Evolutionary conservation across 2,888 invertebrate genomes (phyloP).

Genomic region (Uloborus plumipes): DNA sequence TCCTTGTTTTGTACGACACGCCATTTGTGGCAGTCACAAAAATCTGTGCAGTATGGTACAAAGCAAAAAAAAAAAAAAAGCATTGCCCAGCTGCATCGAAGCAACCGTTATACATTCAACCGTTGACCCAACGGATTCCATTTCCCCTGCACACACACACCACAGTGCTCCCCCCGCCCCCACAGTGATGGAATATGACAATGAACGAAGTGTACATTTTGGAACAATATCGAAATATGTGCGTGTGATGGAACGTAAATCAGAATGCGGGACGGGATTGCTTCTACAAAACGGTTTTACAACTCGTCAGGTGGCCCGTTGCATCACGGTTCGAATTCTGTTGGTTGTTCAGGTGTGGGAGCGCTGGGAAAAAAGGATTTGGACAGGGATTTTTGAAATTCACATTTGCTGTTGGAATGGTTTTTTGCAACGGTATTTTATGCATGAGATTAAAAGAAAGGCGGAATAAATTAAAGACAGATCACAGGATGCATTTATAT

Average conservation of each 20-base stretch:
- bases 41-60: conserved; percentile 32
- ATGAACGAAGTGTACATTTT: not conserved
- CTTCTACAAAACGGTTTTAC: not conserved
- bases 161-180: conserved; percentile 16
- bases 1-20: not conserved
- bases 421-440: too few relatives aligned
- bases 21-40: not conserved
- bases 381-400: too few relatives aligned
- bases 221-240: conserved; percentile 6
- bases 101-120: conserved; percentile 36
- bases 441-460: too few relatives aligned
- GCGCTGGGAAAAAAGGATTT: too few relatives aligned
- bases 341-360: too few relatives aligned
- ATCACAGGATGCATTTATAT: too few relatives aligned
- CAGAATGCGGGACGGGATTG: not conserved
- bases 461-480: too few relatives aligned
- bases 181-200: not conserved
- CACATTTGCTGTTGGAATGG: too few relatives aligned
- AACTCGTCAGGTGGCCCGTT: conserved; percentile 4
- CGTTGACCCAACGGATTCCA: conserved; percentile 44
- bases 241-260: conserved; percentile 32
- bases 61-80: not conserved
- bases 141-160: conserved; percentile 18
- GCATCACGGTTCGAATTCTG: too few relatives aligned
- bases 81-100: conserved; percentile 28